Evolutionary conservation across 2,797 vertebrate species (phyloP).

Genomic region (Poecilia gillii): DNA sequence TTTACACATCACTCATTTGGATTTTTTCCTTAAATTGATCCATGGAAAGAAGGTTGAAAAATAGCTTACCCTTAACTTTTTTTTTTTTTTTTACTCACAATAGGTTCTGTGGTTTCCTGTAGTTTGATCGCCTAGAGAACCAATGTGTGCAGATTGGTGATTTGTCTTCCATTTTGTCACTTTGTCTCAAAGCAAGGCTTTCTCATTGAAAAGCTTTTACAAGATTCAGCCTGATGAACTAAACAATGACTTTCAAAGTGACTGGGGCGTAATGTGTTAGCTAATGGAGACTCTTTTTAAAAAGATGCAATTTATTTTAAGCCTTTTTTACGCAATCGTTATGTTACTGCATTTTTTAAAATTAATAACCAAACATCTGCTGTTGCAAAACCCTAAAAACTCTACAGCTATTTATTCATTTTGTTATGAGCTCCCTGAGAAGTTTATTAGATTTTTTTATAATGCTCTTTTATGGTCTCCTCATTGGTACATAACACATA

Average conservation of each 20-base stretch:
- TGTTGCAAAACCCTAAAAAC: slow-evolving; percentile 62
- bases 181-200: slow-evolving; percentile 60
- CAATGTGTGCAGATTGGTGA: slow-evolving; percentile 57
- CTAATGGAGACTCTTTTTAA: background rate
- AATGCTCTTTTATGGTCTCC: slow-evolving; percentile 63
- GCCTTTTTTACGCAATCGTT: slow-evolving; percentile 23
- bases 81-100: background rate
- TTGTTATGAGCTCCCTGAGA: slow-evolving; percentile 65
- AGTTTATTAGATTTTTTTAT: slow-evolving; percentile 68
- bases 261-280: slow-evolving; percentile 26
- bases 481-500: slow-evolving; percentile 62
- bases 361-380: slow-evolving; percentile 52
- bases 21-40: background rate
- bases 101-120: slow-evolving; percentile 22
- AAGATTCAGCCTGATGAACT: slow-evolving; percentile 56
- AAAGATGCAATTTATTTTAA: background rate
- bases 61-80: too few relatives aligned
- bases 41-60: slow-evolving; percentile 28
- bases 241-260: slow-evolving; percentile 58
- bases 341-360: slow-evolving; percentile 52
- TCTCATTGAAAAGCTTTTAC: slow-evolving; percentile 75
- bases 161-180: slow-evolving; percentile 37
- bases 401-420: slow-evolving; percentile 54
- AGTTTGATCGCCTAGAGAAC: slow-evolving; percentile 4
- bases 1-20: background rate